Conservation (phyloP, 1,140 invertebrate species). For the Sarcophaga peregrina region DNA sequence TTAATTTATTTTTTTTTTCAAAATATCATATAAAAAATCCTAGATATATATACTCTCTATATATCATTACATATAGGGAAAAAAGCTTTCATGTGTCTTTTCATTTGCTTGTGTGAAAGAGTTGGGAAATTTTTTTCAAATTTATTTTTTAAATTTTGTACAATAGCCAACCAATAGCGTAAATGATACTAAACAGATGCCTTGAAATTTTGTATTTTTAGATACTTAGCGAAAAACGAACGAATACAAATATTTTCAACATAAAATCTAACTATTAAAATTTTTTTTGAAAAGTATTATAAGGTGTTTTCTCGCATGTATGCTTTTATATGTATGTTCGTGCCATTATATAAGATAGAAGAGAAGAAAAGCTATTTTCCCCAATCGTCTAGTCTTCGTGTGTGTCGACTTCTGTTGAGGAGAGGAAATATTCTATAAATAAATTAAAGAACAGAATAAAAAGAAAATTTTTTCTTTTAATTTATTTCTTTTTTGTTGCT, state of each 20-base stretch:
- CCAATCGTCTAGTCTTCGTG: not conserved
- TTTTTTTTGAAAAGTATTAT: not conserved
- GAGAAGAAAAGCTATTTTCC: constrained; percentile 1
- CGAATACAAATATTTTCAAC: not conserved
- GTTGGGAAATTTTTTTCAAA: not conserved
- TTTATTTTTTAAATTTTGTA: not conserved
- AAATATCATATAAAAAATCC: too few relatives aligned
- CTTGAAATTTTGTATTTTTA: constrained; percentile 12
- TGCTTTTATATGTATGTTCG: not conserved
- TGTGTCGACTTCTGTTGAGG: not conserved
- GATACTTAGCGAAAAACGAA: constrained; percentile 10
- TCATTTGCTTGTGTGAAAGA: too few relatives aligned
- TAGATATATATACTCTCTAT: too few relatives aligned
- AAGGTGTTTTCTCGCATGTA: not conserved
- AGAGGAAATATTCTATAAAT: constrained; percentile 2
- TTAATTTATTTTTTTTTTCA: not conserved
- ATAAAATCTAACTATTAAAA: not conserved
- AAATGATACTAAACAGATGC: constrained; percentile 13
- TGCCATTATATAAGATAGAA: not conserved
- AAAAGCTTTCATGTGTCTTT: not conserved
- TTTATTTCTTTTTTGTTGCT: not conserved
- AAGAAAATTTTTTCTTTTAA: not conserved
- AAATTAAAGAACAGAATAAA: not conserved
- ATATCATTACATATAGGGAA: not conserved
- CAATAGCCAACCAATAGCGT: not conserved